These are phyloP conservation scores for Oceanites oceanicus DNA, from an alignment of 2,113 vertebrate species.

Conservation along the genomic window DNA sequence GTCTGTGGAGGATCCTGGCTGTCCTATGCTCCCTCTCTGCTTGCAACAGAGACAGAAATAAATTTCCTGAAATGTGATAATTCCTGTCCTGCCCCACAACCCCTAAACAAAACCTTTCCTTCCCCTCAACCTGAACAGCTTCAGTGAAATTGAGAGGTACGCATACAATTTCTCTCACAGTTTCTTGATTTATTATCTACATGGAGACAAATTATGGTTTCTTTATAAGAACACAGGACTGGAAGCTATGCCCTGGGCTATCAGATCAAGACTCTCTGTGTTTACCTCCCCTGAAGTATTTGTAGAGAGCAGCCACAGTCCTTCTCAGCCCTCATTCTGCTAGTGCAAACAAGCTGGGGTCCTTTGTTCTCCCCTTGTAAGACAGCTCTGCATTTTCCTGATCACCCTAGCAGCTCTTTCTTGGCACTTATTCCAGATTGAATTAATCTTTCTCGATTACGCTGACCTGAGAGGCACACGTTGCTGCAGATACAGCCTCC, in stretches of 20 bases:
- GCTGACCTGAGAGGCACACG: accelerated
- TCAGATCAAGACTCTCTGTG: background rate
- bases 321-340: background rate
- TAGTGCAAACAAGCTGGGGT: background rate
- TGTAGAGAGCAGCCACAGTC: background rate
- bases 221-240: background rate
- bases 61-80: background rate
- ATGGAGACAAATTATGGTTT: background rate
- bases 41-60: background rate
- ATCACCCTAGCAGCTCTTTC: background rate
- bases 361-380: background rate
- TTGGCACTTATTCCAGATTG: background rate
- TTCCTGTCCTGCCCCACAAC: background rate
- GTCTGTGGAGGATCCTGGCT: background rate
- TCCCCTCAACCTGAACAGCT: background rate
- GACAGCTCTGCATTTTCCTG: background rate
- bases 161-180: background rate
- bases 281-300: background rate
- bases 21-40: background rate
- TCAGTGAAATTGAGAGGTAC: background rate
- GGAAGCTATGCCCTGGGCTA: background rate
- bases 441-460: background rate
- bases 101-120: background rate
- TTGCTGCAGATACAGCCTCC: accelerated
- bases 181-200: background rate